These are phyloP conservation scores for Procambarus virginalis DNA, from an alignment of 1,140 invertebrate genomes.

Conservation along the genomic window DNA sequence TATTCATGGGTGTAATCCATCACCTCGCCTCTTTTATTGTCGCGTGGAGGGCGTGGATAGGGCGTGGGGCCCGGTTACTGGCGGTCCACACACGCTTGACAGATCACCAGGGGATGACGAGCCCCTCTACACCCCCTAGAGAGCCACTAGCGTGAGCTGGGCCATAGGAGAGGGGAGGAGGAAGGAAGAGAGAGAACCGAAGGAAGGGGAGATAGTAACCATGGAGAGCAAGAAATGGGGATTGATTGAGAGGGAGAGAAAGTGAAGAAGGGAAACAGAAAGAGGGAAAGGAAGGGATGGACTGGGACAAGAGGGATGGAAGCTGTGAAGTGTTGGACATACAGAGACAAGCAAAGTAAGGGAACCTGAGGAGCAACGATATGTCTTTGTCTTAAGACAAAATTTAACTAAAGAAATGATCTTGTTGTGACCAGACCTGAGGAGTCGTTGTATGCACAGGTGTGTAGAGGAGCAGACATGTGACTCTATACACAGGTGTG, in stretches of 20 bases:
- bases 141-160: not conserved
- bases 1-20: constrained; percentile 55
- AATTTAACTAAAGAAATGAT: no score
- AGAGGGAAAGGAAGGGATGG: not conserved
- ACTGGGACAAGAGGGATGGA: not conserved
- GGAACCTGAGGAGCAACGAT: no score
- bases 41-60: constrained; percentile 11
- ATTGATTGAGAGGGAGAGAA: not conserved
- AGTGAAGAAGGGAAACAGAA: not conserved
- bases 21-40: constrained; percentile 13
- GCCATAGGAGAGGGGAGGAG: not conserved
- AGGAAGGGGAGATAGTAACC: no score
- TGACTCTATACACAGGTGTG: no score
- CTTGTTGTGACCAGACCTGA: no score
- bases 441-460: no score
- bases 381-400: no score
- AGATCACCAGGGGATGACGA: constrained; percentile 23
- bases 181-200: not conserved
- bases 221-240: not conserved
- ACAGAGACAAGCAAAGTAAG: no score
- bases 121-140: not conserved
- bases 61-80: constrained; percentile 33
- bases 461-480: no score
- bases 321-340: no score
- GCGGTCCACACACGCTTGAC: constrained; percentile 49